These are phyloP conservation scores for Herpetotheres cachinnans DNA, from an alignment of 2,113 vertebrate species.

Conservation along the genomic window DNA sequence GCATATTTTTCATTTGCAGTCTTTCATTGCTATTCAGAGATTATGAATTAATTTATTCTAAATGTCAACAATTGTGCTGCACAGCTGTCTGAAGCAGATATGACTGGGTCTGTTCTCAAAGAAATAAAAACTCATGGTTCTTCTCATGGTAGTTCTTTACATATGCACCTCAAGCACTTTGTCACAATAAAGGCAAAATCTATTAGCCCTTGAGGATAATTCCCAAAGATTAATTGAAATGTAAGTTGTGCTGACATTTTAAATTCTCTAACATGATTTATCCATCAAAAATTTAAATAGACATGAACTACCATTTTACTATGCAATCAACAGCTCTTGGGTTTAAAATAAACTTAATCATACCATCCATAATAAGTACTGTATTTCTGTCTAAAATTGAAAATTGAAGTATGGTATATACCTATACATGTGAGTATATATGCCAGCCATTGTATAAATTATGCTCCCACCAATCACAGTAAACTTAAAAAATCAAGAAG, in stretches of 20 bases:
- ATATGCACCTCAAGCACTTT: neutral
- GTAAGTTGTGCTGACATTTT: neutral
- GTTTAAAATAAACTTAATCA: neutral
- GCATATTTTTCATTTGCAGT: neutral
- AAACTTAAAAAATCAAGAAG: neutral
- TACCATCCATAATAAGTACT: neutral
- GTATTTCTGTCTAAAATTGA: neutral
- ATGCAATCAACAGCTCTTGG: neutral
- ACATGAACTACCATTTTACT: conserved; percentile 19
- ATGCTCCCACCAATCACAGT: neutral
- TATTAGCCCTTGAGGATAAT: neutral
- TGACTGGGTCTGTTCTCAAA: neutral
- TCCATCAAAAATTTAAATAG: conserved; percentile 12
- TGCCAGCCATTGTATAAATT: neutral
- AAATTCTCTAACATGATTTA: conserved; percentile 31
- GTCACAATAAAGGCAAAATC: neutral
- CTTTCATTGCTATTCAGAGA: neutral
- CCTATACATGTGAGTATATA: neutral
- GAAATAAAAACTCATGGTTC: neutral
- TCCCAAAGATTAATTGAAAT: neutral
- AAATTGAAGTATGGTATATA: neutral
- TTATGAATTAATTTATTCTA: neutral
- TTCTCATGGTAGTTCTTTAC: neutral
- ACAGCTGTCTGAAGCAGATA: neutral
- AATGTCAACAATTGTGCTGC: neutral